Evolutionary conservation across 2,888 invertebrate genomes (phyloP), one percentile per base, ranked within the genome.

Genomic region (Pyrochroa serraticornis): DNA sequence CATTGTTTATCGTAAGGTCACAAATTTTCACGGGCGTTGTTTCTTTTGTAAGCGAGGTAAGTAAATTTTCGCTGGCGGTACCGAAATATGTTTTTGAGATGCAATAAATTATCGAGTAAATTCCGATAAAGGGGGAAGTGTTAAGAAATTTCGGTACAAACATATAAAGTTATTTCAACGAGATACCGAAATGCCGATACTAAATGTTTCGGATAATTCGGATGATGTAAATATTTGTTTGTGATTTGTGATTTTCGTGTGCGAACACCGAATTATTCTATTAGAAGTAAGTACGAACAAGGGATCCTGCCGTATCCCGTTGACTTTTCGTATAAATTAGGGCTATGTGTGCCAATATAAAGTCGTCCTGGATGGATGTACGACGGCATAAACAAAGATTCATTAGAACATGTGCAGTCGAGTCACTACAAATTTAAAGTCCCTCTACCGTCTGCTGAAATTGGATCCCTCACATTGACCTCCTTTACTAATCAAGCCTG

Each of bases 91-190:
- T 38, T 49, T 49, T 44, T 39, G 49, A 55, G 50, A 55, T 42
- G 59, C 37, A 54, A 39, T 59, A 59, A 59, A 54, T 59, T 59
- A 59, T 59, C 46, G 55, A 55, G 42, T 55, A 59, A 59, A 59
- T 59, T 59, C 59, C 54, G 46, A 55, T 59, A 59, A 59, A 59
- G 59, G 47, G 58, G 55, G 54, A 55, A 59, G 59, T 59, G 59
- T 59, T 59, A 55, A 59, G 54, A 59, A 54, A 59, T 59, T 59
- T 59, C 33, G 50, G 42, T 12, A 44, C 45, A 59, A 59, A 59
- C 55, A 50, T 59, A 59, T 55, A 55, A 55, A 50, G 59, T 39
- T 58, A 54, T 58, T 49, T 49, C 39, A 43, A 35, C 38, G 50
- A 42, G 47, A 44, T 44, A 44, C 44, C 44, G 12, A 12, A 46